phyloP scores from a whole-genome alignment of 2,797 vertebrate genomes.

The Hipposideros larvatus region DNA sequence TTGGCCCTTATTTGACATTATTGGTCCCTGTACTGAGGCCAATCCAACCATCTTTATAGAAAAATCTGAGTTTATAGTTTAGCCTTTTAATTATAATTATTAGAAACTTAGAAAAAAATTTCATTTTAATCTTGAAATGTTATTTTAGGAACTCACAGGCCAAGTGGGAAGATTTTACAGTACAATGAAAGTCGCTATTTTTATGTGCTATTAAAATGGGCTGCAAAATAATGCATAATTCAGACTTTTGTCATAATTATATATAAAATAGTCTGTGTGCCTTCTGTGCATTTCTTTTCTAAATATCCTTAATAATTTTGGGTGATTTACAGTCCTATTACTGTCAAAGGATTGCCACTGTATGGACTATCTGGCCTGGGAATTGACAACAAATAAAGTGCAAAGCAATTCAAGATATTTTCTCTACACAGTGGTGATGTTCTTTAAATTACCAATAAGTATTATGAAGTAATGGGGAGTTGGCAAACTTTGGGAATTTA shows the following conservation, averaged over 20 bases:
- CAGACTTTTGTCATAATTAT: neutral
- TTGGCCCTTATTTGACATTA: neutral
- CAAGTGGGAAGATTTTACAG: constrained; percentile 33
- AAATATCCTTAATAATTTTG: neutral
- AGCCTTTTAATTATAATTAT: neutral
- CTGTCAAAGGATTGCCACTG: neutral
- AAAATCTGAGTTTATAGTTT: constrained; percentile 2
- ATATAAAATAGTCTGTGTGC: neutral
- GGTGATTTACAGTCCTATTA: neutral
- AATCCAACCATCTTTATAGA: neutral
- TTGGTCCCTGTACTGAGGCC: neutral
- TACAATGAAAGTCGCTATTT: constrained; percentile 6
- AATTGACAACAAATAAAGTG: constrained; percentile 16
- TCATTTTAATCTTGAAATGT: constrained; percentile 34
- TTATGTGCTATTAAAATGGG: neutral
- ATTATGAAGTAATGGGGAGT: neutral
- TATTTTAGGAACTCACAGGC: constrained; percentile 31
- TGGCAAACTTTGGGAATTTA: neutral
- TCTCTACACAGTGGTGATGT: neutral
- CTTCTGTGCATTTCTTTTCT: neutral
- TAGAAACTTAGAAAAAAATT: constrained; percentile 9
- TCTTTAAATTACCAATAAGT: constrained; percentile 17
- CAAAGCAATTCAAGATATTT: constrained; percentile 25
- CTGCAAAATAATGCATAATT: neutral
- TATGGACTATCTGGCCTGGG: neutral